These are phyloP conservation scores for Hephaestus fuliginosus DNA, from an alignment of 2,797 vertebrate species.

Conservation along the genomic window DNA sequence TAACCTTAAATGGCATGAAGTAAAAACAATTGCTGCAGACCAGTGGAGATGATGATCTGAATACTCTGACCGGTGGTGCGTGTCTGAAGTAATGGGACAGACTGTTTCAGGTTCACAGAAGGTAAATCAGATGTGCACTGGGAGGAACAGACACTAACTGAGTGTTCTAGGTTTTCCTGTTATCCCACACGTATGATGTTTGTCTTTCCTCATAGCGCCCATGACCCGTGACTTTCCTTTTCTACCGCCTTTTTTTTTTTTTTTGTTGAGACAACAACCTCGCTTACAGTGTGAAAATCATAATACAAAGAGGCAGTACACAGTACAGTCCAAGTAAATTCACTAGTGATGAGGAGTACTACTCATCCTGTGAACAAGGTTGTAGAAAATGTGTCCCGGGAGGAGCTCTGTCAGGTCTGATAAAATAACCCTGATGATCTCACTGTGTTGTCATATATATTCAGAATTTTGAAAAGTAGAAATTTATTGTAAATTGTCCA, in stretches of 20 bases:
- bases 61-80: slow-evolving; percentile 12
- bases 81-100: slow-evolving; percentile 32
- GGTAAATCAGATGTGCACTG: slow-evolving; percentile 19
- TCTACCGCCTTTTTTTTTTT: not conserved
- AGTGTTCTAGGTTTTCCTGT: not conserved
- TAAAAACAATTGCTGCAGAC: slow-evolving; percentile 15
- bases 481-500: not conserved
- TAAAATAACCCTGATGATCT: not conserved
- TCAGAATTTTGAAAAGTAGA: not conserved
- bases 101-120: slow-evolving; percentile 28
- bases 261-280: not conserved
- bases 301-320: not conserved
- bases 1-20: slow-evolving; percentile 10
- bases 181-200: not conserved
- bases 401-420: not conserved
- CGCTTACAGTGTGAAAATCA: not conserved
- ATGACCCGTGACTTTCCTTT: not conserved
- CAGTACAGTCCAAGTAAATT: not conserved
- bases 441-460: slow-evolving; percentile 1
- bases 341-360: too few relatives aligned
- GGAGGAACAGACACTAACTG: not conserved
- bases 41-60: slow-evolving; percentile 15
- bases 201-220: slow-evolving; percentile 1
- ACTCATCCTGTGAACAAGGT: not conserved
- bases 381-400: too few relatives aligned